A percentile compares a stretch with the other conserved stretches of the same genome.
These are phyloP conservation scores for Cenopis cana DNA, from an alignment of 2,888 invertebrate species.

Conservation along the genomic window DNA sequence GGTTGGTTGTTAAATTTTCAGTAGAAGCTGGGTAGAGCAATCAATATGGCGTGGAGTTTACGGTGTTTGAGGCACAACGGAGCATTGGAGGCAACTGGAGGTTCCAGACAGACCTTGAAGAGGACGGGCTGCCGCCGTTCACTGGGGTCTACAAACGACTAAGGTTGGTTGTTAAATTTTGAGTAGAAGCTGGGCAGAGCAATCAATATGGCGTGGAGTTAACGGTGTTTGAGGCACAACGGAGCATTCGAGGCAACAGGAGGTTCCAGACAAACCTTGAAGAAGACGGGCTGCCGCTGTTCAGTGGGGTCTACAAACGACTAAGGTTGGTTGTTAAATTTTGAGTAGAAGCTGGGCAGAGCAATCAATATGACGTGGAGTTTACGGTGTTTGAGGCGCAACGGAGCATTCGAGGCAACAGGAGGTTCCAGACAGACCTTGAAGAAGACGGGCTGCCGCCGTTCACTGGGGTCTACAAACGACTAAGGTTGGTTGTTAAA, in stretches of 20 bases:
- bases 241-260: constrained; percentile 92
- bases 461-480: constrained; percentile 92
- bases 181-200: not conserved
- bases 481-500: constrained; percentile 55
- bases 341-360: not conserved
- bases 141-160: constrained; percentile 92
- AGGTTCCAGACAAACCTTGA: constrained; percentile 88
- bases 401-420: no score
- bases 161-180: not conserved
- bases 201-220: constrained; percentile 76
- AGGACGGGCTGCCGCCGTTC: constrained; percentile 88
- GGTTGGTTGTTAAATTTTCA: not conserved
- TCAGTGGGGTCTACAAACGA: constrained; percentile 92
- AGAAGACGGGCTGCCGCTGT: constrained; percentile 87
- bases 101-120: constrained; percentile 88
- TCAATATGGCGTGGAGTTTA: constrained; percentile 78
- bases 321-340: constrained; percentile 46
- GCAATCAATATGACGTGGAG: constrained; percentile 70
- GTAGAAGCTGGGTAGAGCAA: not conserved
- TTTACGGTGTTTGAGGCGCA: constrained; percentile 88
- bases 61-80: constrained; percentile 88
- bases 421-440: no score
- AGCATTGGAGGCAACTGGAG: constrained; percentile 93
- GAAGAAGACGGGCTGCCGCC: constrained; percentile 88
- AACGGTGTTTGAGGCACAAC: constrained; percentile 89